Evolutionary conservation across 2,113 vertebrate species (phyloP), one percentile per base, ranked within the genome.

Genomic region (Nerophis lumbriciformis): DNA sequence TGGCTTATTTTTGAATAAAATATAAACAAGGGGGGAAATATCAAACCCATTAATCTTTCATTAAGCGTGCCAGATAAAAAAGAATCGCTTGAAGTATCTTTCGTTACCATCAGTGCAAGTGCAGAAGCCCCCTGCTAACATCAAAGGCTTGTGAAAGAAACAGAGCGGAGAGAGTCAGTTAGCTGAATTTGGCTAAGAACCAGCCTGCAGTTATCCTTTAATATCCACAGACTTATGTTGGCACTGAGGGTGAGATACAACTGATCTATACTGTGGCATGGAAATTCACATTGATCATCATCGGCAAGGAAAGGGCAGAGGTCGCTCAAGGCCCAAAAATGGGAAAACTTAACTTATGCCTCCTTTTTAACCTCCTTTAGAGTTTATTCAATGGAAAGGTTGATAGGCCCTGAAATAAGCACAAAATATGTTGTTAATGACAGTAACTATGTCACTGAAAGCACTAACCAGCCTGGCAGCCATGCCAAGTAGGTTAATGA

Each of bases 31-130:
- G 88, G 28, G 28, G 92, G 93, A 95, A 96, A 94, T 95, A 96
- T 96, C 93, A 94, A 93, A 94, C 91, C 92, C 92, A 97, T 98
- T 96, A 97, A 98, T 97, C 94, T 98, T 97, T 96, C 94, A 97
- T 97, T 96, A 96, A 92, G 92, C 93, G 93, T 89, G 92, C 92
- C 85, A 93, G 95, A 98, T 98, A 95, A 97, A 98, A 97, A 96
- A 94, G 93, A 95, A 95, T 94, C 92, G 84, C 94, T 97, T 95
- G 93, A 93, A 95, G 93, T 94, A 93, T 93, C 93, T 88, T 93
- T 96, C 93, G 91, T 92, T 91, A 91, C 91, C 91, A 88, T 92
- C 91, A 90, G 90, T 91, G 89, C 85, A 79, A 94, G 94, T 90
- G 86, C 87, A 91, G 85, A 92, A 90, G 90, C 93, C 90, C 95